phyloP scores from a whole-genome alignment of 1,140 invertebrate species.

The Chrysomallon squamiferum region DNA sequence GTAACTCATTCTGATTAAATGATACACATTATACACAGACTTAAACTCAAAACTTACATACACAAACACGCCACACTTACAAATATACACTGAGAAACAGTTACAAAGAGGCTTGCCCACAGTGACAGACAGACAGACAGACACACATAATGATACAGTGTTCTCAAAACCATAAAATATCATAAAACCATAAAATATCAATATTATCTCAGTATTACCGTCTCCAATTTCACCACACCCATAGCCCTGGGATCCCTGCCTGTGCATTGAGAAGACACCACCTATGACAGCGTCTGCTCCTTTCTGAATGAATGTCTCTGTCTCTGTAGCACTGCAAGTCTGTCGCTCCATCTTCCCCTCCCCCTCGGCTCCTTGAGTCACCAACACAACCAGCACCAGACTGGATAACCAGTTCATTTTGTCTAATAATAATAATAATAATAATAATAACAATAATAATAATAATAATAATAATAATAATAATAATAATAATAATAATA shows the following conservation, averaged over 20 bases:
- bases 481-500: too few relatives aligned
- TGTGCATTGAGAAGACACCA: slow-evolving; percentile 41
- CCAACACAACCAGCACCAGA: not conserved
- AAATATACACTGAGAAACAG: too few relatives aligned
- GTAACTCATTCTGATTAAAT: too few relatives aligned
- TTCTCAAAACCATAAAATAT: not conserved
- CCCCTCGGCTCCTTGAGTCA: too few relatives aligned
- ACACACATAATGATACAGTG: not conserved
- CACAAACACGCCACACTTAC: too few relatives aligned
- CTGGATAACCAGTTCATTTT: slow-evolving; percentile 4
- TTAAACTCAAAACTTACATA: too few relatives aligned
- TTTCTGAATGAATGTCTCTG: slow-evolving; percentile 34
- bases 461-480: too few relatives aligned
- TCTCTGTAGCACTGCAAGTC: slow-evolving; percentile 26
- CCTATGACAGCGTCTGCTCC: slow-evolving; percentile 44
- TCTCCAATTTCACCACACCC: slow-evolving; percentile 43
- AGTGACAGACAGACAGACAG: not conserved
- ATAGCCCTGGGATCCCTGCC: slow-evolving; percentile 27
- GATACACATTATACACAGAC: too few relatives aligned
- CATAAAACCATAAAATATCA: too few relatives aligned
- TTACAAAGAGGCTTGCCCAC: not conserved
- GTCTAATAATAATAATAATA: too few relatives aligned
- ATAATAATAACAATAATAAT: not conserved
- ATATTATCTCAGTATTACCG: slow-evolving; percentile 25
- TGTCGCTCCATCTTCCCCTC: slow-evolving; percentile 18